Base-by-base conservation (phyloP, 2,888 invertebrate genomes). In the Erebia palarica region DNA sequence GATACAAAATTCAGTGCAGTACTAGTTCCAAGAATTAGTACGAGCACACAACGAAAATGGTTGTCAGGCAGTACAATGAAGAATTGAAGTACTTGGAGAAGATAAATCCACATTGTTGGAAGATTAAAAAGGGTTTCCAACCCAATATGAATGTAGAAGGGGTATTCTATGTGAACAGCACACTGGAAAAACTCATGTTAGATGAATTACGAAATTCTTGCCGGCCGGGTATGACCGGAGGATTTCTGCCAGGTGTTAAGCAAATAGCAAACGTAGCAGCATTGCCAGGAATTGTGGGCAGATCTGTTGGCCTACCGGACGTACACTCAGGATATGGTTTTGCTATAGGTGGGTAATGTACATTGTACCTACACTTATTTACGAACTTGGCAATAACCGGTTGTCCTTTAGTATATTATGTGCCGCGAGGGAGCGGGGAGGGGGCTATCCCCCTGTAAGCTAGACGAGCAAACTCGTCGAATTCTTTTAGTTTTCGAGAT, bases 141-240 rank as follows among this genome's bases (percentile, higher is more conserved):
- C 99, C 99, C 0, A 99, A 99, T 82, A 99, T 99, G 99, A 99
- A 98, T 81, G 99, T 99, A 13, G 99, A 99, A 91, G 99, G 99
- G 18, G 93, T 97, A 44, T 99, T 99, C 90, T 99, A 99, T 88
- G 99, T 99, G 0, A 99, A 99, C 85, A 94, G 94, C 74, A 95
- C 96, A 8, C 93, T 99, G 78, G 99, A 99, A 87, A 96, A 96
- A 80, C 94, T 99, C 2, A 99, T 99, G 99, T 96, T 99, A 84
- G 99, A 99, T 59, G 99, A 99, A 87, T 90, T 99, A 76, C 94
- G 96, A 80, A 98, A 98, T 88, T 94, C 98, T 0, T 98, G 98
- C 84, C 95, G 97, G 58, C 97, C 97, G 3, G 98, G 98, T 9
- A 95, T 96, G 92, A 95, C 97, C 11, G 99, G 99, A 68, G 99